A percentile compares a stretch with the other conserved stretches of the same genome.
Evolutionary conservation across 2,888 invertebrate species (phyloP).

Genomic region (Dermolepida albohirtum): DNA sequence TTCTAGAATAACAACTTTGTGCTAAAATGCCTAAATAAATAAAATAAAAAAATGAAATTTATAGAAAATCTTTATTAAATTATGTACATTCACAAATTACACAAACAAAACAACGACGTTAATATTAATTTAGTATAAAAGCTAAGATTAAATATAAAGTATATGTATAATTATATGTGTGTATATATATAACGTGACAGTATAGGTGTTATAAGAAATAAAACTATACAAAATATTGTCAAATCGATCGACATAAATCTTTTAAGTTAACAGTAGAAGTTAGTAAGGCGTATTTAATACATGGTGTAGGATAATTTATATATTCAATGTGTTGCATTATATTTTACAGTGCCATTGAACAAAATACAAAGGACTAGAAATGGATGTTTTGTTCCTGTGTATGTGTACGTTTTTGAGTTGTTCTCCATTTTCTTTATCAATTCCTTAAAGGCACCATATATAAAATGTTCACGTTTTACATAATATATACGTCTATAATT

Average conservation of each 20-base stretch:
- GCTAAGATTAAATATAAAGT: conserved; percentile 44
- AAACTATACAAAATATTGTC: conserved; percentile 48
- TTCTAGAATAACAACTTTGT: too few species aligned
- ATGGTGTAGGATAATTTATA: conserved; percentile 20
- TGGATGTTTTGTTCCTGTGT: conserved; percentile 17
- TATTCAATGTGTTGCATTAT: conserved; percentile 24
- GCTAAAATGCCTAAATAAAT: too few species aligned
- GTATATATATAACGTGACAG: conserved; percentile 43
- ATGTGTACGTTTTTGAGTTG: conserved; percentile 13
- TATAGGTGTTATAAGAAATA: conserved; percentile 42
- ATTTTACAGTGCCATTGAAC: conserved; percentile 40
- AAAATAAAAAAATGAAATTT: too few species aligned
- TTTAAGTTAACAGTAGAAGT: conserved; percentile 35
- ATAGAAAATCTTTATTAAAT: conserved; percentile 45
- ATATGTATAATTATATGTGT: conserved; percentile 17
- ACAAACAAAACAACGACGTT: conserved; percentile 47
- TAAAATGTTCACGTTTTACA: conserved; percentile 40
- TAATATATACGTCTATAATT: conserved; percentile 36
- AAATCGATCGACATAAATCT: conserved; percentile 42
- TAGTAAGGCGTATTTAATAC: conserved; percentile 43
- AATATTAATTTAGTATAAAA: conserved; percentile 50
- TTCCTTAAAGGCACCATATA: conserved; percentile 46
- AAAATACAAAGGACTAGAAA: conserved; percentile 43
- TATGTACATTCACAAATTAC: conserved; percentile 47
- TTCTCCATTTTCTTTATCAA: conserved; percentile 36